These are phyloP conservation scores for Microplitis demolitor DNA, from an alignment of 1,140 invertebrate species.

Conservation along the genomic window DNA sequence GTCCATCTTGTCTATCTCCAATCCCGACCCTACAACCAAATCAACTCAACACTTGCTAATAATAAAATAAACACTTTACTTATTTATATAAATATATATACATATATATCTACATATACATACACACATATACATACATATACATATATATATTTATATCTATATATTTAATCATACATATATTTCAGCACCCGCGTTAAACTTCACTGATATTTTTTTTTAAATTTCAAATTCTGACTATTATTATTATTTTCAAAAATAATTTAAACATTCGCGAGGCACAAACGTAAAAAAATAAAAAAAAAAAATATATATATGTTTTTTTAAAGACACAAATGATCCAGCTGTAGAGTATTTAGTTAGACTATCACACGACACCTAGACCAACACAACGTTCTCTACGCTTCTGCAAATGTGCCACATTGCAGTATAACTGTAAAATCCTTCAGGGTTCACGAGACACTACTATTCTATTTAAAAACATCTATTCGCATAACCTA, in stretches of 20 bases:
- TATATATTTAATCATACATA: not conserved
- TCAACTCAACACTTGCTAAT: constrained; percentile 38
- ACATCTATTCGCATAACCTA: constrained; percentile 61
- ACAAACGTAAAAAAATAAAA: not conserved
- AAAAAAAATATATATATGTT: no score
- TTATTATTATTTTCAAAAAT: no score
- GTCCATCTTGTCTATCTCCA: constrained; percentile 74
- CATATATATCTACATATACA: not conserved
- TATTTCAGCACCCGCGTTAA: constrained; percentile 11
- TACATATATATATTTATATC: not conserved
- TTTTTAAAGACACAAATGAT: constrained; percentile 2
- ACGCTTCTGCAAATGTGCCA: constrained; percentile 62
- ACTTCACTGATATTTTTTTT: constrained; percentile 35
- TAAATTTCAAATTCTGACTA: not conserved
- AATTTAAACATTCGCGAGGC: no score
- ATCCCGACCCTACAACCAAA: constrained; percentile 58
- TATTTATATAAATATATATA: not conserved
- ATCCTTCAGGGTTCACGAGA: constrained; percentile 61
- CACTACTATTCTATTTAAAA: constrained; percentile 58
- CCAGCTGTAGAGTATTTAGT: constrained; percentile 29
- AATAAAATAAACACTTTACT: constrained; percentile 20
- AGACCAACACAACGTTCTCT: constrained; percentile 55
- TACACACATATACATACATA: no score
- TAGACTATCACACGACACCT: constrained; percentile 37
- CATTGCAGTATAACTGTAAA: constrained; percentile 64